Conservation (phyloP, 2,888 invertebrate species). For the Chrysolina oricalcia region DNA sequence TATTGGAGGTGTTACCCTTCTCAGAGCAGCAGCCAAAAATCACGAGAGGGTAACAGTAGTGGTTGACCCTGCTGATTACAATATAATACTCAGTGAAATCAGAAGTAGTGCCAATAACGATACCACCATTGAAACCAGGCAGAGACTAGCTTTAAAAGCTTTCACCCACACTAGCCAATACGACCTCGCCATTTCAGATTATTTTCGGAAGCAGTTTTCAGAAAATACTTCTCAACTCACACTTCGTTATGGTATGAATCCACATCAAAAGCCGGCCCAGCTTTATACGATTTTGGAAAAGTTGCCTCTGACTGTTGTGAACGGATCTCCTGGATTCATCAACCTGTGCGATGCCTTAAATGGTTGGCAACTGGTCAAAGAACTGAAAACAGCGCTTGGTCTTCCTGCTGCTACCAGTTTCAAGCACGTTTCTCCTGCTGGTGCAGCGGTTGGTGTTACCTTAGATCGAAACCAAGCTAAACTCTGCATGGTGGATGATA, state of each 20-base stretch:
- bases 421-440: conserved; percentile 98
- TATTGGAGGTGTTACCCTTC: conserved; percentile 95
- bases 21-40: conserved; percentile 98
- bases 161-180: conserved; percentile 97
- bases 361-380: conserved; percentile 96
- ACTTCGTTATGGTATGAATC: conserved; percentile 96
- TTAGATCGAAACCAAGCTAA: conserved; percentile 84
- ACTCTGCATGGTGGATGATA: conserved; percentile 94
- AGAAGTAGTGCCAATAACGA: conserved; percentile 77
- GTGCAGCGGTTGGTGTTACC: conserved; percentile 93
- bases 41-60: conserved; percentile 94
- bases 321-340: conserved; percentile 97
- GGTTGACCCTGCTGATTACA: conserved; percentile 93
- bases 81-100: conserved; percentile 80
- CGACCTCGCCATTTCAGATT: conserved; percentile 95
- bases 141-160: conserved; percentile 90
- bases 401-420: conserved; percentile 96
- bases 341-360: conserved; percentile 98
- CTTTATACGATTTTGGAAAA: conserved; percentile 86
- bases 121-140: conserved; percentile 83
- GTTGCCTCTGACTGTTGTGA: conserved; percentile 90
- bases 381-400: conserved; percentile 85
- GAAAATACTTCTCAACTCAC: conserved; percentile 85
- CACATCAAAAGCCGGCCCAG: conserved; percentile 97
- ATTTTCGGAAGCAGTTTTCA: conserved; percentile 93